A percentile compares a stretch with the other conserved stretches of the same genome.
These are phyloP conservation scores for Salmo trutta DNA, from an alignment of 2,797 vertebrate species.

Conservation along the genomic window DNA sequence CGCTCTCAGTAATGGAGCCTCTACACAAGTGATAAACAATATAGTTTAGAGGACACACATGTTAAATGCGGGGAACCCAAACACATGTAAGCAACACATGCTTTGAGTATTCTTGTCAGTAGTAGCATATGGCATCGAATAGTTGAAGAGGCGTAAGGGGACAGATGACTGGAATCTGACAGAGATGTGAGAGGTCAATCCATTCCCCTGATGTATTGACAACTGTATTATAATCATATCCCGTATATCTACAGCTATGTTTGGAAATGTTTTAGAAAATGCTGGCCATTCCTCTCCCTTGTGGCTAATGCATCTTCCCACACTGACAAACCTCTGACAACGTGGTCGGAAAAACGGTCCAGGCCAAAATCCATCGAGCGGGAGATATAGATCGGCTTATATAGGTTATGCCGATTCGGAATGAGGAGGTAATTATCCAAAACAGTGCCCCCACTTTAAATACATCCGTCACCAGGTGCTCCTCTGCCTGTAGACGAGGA, in stretches of 20 bases:
- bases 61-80: slow-evolving; percentile 42
- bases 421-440: slow-evolving; percentile 42
- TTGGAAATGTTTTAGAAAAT: background rate
- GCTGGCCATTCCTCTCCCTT: background rate
- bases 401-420: slow-evolving; percentile 29
- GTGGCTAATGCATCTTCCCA: background rate
- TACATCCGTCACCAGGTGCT: slow-evolving; percentile 16
- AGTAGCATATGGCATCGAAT: background rate
- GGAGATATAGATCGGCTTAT: slow-evolving; percentile 31
- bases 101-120: slow-evolving; percentile 13
- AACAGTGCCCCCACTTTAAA: slow-evolving; percentile 24
- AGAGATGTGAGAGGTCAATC: background rate
- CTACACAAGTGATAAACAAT: slow-evolving; percentile 56
- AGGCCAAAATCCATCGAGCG: slow-evolving; percentile 26
- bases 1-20: slow-evolving; percentile 62
- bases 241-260: background rate
- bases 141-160: background rate
- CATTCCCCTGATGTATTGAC: background rate
- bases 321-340: slow-evolving; percentile 3
- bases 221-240: background rate
- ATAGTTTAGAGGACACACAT: slow-evolving; percentile 50
- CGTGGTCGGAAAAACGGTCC: background rate
- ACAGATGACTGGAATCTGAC: background rate
- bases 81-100: slow-evolving; percentile 19
- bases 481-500: background rate